Evolutionary conservation across 1,140 invertebrate genomes (phyloP), one percentile per base, ranked within the genome.

Genomic region (Gonatopus flavifemur): DNA sequence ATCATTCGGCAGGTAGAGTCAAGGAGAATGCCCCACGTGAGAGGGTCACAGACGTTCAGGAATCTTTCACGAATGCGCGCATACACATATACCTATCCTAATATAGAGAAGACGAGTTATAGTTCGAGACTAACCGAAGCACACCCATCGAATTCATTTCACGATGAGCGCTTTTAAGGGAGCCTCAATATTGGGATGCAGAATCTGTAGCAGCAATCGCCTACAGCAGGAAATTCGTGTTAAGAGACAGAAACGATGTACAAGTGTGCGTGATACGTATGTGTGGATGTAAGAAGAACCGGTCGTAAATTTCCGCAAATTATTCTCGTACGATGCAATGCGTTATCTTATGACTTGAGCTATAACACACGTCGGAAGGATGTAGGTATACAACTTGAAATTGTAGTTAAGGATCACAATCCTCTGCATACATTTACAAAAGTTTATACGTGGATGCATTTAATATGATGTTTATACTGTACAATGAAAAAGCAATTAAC

Each of bases 1-100:
- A 59, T 59, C 52, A 61, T 40, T 36, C 42, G 44, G 31, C 48
- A 60, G 58, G 59, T 63, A 60, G 48, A n/a, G n/a, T n/a, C n/a
- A n/a, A n/a, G n/a, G n/a, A n/a, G n/a, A n/a, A 52, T 35, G 43
- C 49, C 40, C 49, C 19, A n/a, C n/a, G n/a, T n/a, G 44, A 31
- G 33, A 31, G 38, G 44, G 45, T 50, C 48, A 45, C 61, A 58
- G 51, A 63, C 57, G 15, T 13, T 30, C 13, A 38, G 44, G 50
- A 62, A 59, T 45, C 54, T 32, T 52, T 24, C 19, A 2, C 1
- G 38, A n/a, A n/a, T n/a, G n/a, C n/a, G 43, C 2, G 24, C 22
- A 39, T 46, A 46, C 42, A 39, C n/a, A n/a, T n/a, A n/a, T n/a
- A n/a, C n/a, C n/a, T n/a, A n/a, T 32, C 12, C n/a, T 32, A 13